Evolutionary conservation across 2,797 vertebrate genomes (phyloP), one percentile per base, ranked within the genome.

Genomic region (Luscinia megarhynchos): DNA sequence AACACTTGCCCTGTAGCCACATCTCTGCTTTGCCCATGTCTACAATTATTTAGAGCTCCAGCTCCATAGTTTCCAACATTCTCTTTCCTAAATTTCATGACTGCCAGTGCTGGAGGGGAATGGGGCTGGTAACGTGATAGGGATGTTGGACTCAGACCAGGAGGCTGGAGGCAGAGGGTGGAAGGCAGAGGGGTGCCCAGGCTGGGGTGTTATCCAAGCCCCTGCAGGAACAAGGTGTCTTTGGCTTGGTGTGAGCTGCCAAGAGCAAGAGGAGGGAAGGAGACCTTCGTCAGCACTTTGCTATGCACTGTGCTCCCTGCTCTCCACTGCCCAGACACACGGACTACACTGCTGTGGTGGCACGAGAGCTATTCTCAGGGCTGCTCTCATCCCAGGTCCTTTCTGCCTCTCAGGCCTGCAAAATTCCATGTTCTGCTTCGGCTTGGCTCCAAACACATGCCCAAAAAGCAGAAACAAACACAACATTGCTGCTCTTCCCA

Each of bases 271-370:
- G 48, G 16, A 73, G 67, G 72, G 90, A 84, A 69, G 51, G 48
- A 79, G 74, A 48, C 21, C 27, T 41, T 59, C 0, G 17, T 72
- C 94, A 89, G 80, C 2, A 3, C 89, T 89, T 51, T 16, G 90
- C 90, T 70, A 61, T 68, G 94, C 5, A 3, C 17, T 4, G 27
- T 18, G 1, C 58, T 70, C 64, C 54, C 69, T 5, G 5, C 10
- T 23, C 58, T n/a, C 38, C 0, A 0, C 26, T 58, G 10, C 4
- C 68, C 1, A 0, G 40, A 38, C 90, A 55, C 59, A 43, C 0
- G 0, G 43, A 46, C 68, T 69, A 62, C 0, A 2, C 68, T 30
- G 82, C 1, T 30, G 53, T 0, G 1, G 43, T 6, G 23, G 13
- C 12, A 53, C 45, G n/a, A 62, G 2, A 10, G 48, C 32, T 2